A percentile compares a stretch with the other conserved stretches of the same genome.
These are phyloP conservation scores for Paratrypauchen microcephalus DNA, from an alignment of 2,797 vertebrate genomes.

Conservation along the genomic window DNA sequence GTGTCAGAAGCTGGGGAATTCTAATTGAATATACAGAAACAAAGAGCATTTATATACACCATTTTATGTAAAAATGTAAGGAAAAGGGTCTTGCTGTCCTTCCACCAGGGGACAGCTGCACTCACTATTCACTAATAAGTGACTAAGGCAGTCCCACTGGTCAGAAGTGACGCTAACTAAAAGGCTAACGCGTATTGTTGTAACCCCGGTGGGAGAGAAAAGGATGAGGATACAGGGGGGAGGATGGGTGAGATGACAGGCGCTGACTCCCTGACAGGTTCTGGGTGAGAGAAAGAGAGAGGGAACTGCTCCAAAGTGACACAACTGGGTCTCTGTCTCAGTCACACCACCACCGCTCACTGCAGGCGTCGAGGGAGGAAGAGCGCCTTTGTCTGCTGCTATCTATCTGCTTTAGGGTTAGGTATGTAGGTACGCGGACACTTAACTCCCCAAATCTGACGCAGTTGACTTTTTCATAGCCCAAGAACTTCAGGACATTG, in stretches of 20 bases:
- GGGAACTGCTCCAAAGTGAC: slow-evolving; percentile 91
- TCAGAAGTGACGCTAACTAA: slow-evolving; percentile 65
- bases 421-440: slow-evolving; percentile 10
- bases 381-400: slow-evolving; percentile 60
- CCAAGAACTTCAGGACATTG: slow-evolving; percentile 4
- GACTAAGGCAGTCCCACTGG: slow-evolving; percentile 30
- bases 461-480: slow-evolving; percentile 1
- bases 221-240: slow-evolving; percentile 79
- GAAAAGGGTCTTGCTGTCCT: slow-evolving; percentile 4
- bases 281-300: slow-evolving; percentile 54
- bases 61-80: not conserved
- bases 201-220: slow-evolving; percentile 81
- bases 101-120: slow-evolving; percentile 17
- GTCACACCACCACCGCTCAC: slow-evolving; percentile 76
- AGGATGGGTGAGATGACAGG: slow-evolving; percentile 61
- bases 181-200: slow-evolving; percentile 84
- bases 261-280: slow-evolving; percentile 65
- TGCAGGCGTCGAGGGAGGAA: slow-evolving; percentile 79
- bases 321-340: slow-evolving; percentile 88
- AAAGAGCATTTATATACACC: not conserved
- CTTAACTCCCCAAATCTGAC: slow-evolving; percentile 1
- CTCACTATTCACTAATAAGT: slow-evolving; percentile 30
- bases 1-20: not conserved
- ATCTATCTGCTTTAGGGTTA: slow-evolving; percentile 25
- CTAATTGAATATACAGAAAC: not conserved